Base-by-base conservation (phyloP, 2,797 vertebrate genomes). In the Sebastes taczanowskii region DNA sequence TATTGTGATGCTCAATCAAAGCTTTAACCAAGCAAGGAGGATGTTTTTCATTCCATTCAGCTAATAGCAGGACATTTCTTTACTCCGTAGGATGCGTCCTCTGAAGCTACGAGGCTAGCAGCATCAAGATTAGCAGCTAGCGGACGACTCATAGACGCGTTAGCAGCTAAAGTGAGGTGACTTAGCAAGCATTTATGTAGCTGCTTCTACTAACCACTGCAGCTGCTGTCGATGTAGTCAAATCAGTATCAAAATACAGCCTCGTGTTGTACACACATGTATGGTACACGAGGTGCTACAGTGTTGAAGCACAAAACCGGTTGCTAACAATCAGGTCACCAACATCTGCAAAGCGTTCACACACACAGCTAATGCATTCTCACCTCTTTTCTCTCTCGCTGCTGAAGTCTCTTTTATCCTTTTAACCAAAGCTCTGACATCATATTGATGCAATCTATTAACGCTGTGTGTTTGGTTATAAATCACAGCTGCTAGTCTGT, bases 381-480 rank as follows among this genome's bases (percentile, higher is more conserved):
- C 90, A 95, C 95, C 95, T 93, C 87, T 83, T 82, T 86, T 74
- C 88, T 85, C 81, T 86, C 72, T 58, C 69, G 71, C 81, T 55
- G 80, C 68, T 42, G 38, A 42, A n/a, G 23, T 59, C 10, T 35
- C 6, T 29, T 29, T 74, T 80, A 73, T 76, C 84, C 68, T 25
- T 23, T 25, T 16, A 16, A 52, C 27, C 69, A 65, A 11, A 52
- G 27, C 38, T 46, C 70, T 18, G 52, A 13, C 59, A 71, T 74
- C 2, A 38, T 70, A 38, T 8, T 14, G 1, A 16, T 5, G n/a
- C 13, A 1, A 18, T 53, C 10, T 66, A 14, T 49, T 5, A 30
- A 30, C 23, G 6, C 29, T 9, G 3, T 11, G 53, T 18, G 5
- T 71, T 9, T 60, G 4, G 18, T 5, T 23, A 29, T 67, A 52